A percentile compares a stretch with the other conserved stretches of the same genome.
These are phyloP conservation scores for Cottus gobio DNA, from an alignment of 2,113 vertebrate genomes.

Conservation along the genomic window DNA sequence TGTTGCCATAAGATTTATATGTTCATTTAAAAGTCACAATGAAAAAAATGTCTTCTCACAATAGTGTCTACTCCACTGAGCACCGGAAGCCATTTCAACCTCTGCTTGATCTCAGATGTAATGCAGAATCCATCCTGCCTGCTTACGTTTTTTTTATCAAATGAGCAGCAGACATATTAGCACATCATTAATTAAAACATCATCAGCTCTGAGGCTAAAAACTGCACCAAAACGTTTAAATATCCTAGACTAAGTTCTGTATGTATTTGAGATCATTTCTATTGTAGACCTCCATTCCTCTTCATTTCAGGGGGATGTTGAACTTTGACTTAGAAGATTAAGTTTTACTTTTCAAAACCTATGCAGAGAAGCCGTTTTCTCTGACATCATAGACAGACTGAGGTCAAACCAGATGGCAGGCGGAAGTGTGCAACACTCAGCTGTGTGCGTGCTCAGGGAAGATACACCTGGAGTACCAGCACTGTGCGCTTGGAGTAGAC, in stretches of 20 bases:
- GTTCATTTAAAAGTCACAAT: neutral
- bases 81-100: neutral
- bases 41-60: neutral
- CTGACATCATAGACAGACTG: neutral
- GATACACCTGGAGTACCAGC: neutral
- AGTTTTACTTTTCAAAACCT: no score
- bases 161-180: neutral
- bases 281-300: neutral
- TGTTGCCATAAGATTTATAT: neutral
- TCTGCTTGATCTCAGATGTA: neutral
- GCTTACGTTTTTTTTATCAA: no score
- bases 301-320: neutral
- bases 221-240: neutral
- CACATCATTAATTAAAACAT: neutral
- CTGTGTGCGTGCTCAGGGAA: neutral
- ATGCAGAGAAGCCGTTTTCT: neutral
- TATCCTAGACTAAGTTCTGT: neutral
- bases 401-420: neutral
- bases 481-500: constrained; percentile 18
- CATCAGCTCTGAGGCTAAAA: neutral
- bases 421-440: neutral
- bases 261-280: neutral
- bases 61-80: neutral
- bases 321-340: neutral
- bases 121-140: neutral